These are phyloP conservation scores for Urocolius indicus DNA, from an alignment of 2,113 vertebrate genomes.

Conservation along the genomic window DNA sequence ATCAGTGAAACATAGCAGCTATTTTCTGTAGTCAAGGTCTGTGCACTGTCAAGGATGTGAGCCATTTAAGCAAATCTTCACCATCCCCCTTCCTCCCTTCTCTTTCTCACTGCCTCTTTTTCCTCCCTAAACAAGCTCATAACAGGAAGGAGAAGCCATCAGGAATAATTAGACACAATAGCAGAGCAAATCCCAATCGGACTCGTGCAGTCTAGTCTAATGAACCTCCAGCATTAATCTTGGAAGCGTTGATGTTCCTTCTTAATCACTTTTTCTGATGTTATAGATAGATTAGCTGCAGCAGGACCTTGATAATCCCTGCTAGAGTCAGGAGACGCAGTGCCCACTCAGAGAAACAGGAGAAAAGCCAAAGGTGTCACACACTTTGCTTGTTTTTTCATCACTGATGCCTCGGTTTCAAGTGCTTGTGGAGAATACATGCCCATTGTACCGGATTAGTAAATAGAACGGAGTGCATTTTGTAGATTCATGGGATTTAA, in stretches of 20 bases:
- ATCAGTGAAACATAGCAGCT: slow-evolving; percentile 66
- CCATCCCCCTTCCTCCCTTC: slow-evolving; percentile 56
- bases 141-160: slow-evolving; percentile 67
- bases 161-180: slow-evolving; percentile 66
- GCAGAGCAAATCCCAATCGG: slow-evolving; percentile 50
- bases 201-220: slow-evolving; percentile 17
- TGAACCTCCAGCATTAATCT: slow-evolving; percentile 47
- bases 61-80: slow-evolving; percentile 70
- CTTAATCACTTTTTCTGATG: slow-evolving; percentile 61
- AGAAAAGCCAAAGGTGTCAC: neutral
- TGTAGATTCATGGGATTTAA: slow-evolving; percentile 40
- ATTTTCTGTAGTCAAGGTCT: slow-evolving; percentile 71
- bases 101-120: slow-evolving; percentile 28
- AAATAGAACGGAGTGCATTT: slow-evolving; percentile 33
- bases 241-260: slow-evolving; percentile 46
- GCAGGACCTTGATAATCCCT: slow-evolving; percentile 28
- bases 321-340: neutral
- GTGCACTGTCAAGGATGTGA: slow-evolving; percentile 69
- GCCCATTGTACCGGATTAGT: neutral
- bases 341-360: neutral
- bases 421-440: neutral
- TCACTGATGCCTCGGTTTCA: neutral
- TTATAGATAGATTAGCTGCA: slow-evolving; percentile 50
- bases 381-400: neutral
- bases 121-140: slow-evolving; percentile 64